Evolutionary conservation across 2,888 invertebrate species (phyloP).

Genomic region (Pantelozetes paolii): DNA sequence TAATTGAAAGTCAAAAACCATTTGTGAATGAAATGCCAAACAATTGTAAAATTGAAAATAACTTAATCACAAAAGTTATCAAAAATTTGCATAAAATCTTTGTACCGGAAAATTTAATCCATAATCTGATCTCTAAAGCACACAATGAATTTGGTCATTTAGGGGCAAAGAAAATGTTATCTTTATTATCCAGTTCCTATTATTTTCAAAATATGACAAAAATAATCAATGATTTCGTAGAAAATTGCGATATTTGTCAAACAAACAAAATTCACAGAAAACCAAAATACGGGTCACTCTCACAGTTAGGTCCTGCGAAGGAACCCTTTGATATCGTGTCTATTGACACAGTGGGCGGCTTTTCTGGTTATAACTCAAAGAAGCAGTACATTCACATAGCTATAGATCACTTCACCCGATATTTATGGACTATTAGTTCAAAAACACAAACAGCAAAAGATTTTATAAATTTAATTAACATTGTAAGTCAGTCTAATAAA

Average conservation of each 20-base stretch:
- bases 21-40: neutral
- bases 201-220: neutral
- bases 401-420: slow-evolving; percentile 35
- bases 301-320: slow-evolving; percentile 29
- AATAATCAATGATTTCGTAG: neutral
- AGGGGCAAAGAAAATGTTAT: slow-evolving; percentile 19
- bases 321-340: slow-evolving; percentile 30
- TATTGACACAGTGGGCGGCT: slow-evolving; percentile 37
- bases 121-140: neutral
- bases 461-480: slow-evolving; percentile 36
- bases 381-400: slow-evolving; percentile 37
- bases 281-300: slow-evolving; percentile 5
- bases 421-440: slow-evolving; percentile 25
- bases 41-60: neutral
- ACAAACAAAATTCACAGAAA: neutral
- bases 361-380: slow-evolving; percentile 26
- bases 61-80: neutral
- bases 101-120: neutral
- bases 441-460: slow-evolving; percentile 31
- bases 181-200: neutral
- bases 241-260: slow-evolving; percentile 6
- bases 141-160: slow-evolving; percentile 37
- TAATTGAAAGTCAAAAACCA: neutral
- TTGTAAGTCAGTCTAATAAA: neutral
- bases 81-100: neutral